Conservation (phyloP, 2,888 invertebrate species). For the Drosophila kanekoi region DNA sequence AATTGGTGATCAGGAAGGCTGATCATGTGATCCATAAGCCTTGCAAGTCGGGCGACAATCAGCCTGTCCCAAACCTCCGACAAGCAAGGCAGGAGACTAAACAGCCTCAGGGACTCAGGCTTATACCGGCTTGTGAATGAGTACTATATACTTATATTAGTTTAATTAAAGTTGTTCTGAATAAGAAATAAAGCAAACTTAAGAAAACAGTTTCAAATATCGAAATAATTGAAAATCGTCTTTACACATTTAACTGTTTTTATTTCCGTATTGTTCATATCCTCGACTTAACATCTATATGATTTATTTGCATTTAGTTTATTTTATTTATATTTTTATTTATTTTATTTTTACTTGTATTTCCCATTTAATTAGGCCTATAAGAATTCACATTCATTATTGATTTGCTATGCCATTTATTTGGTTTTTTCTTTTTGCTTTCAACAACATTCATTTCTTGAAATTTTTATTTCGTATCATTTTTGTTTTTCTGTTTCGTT, state of each 20-base stretch:
- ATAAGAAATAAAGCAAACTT: no score
- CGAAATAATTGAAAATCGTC: conserved; percentile 1
- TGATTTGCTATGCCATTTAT: conserved; percentile 47
- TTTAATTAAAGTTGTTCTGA: no score
- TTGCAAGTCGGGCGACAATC: no score
- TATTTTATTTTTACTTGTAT: conserved; percentile 1
- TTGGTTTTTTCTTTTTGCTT: conserved; percentile 17
- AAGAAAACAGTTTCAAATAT: no score
- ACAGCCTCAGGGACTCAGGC: no score
- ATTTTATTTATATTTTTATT: no score
- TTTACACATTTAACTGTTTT: conserved; percentile 74
- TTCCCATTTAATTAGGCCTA: conserved; percentile 69
- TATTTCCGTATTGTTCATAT: conserved; percentile 71
- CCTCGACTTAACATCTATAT: conserved; percentile 65
- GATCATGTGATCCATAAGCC: no score
- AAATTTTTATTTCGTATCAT: conserved; percentile 13
- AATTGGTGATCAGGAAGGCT: no score
- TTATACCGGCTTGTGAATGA: no score
- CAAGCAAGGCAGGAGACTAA: no score
- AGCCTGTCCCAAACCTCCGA: no score
- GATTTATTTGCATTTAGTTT: conserved; percentile 32
- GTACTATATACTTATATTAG: no score
- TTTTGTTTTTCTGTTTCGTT: conserved; percentile 33
- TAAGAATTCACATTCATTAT: conserved; percentile 65
- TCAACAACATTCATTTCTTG: conserved; percentile 35